Evolutionary conservation across 2,888 invertebrate species (phyloP).

Genomic region (Nematopogon swammerdamellus): DNA sequence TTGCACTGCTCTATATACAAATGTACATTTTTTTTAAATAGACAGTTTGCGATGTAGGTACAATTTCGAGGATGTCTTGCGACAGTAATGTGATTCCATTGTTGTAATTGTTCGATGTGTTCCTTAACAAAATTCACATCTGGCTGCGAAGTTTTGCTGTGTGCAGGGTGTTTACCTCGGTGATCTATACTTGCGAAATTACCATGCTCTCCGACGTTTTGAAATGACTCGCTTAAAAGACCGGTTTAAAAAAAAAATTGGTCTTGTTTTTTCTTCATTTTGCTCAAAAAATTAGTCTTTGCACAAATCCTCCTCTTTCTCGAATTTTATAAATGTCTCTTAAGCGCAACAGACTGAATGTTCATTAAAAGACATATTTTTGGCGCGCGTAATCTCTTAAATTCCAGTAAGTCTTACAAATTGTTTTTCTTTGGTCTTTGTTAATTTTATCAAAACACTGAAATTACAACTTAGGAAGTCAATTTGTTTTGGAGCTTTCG

Average conservation of each 20-base stretch:
- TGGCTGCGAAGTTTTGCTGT: conserved; percentile 12
- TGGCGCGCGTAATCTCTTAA: neutral
- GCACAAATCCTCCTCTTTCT: neutral
- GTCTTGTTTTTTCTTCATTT: conserved; percentile 4
- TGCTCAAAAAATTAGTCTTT: conserved; percentile 6
- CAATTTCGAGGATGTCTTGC: conserved; percentile 9
- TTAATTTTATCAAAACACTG: neutral
- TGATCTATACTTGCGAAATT: conserved; percentile 11
- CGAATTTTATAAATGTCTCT: neutral
- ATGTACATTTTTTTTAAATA: conserved; percentile 13
- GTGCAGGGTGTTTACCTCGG: conserved; percentile 10
- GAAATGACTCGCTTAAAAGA: conserved; percentile 11
- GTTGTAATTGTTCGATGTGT: conserved; percentile 14
- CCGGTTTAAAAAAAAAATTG: conserved; percentile 10
- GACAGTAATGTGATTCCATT: conserved; percentile 13
- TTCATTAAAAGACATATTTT: neutral
- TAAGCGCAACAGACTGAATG: neutral
- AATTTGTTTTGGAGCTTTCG: neutral
- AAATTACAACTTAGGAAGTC: neutral
- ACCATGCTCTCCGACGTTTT: conserved; percentile 8
- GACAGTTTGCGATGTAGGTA: conserved; percentile 12
- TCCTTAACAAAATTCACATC: conserved; percentile 11
- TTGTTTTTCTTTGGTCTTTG: neutral
- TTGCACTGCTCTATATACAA: conserved; percentile 10
- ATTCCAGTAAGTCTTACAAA: neutral